Evolutionary conservation across 2,113 vertebrate species (phyloP), one percentile per base, ranked within the genome.

Genomic region (Ptychochromis oligacanthus): DNA sequence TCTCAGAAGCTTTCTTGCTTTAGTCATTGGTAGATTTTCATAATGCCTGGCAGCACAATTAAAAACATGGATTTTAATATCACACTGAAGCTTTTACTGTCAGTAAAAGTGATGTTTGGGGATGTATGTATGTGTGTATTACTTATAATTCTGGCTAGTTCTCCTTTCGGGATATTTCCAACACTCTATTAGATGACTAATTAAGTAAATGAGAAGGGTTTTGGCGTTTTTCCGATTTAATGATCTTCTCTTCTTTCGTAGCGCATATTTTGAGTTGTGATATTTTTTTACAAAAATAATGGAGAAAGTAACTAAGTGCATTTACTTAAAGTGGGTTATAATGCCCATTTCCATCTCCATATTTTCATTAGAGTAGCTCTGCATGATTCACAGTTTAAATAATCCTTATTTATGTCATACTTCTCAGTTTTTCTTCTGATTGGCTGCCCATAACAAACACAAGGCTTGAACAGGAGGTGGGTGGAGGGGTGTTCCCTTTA

Each of bases 1-100:
- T 82, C 81, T 91, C 64, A 82, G 72, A 88, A 18, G 87, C 83
- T 55, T 80, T 88, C 79, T 81, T 79, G 77, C 77, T 91, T 82
- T 70, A 80, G 87, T 87, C 67, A 77, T 84, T n/a, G 55, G 67
- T 79, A 67, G 65, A 72, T 85, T 91, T 82, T 79, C 54, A 90
- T 77, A 84, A 89, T 89, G 77, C 75, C 65, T 83, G 79, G 49
- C 75, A 81, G 55, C 49, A 58, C 5, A 26, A 81, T 82, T 85
- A 88, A 58, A 81, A 81, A 83, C 54, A 18, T 65, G 81, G 24
- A 81, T 82, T 64, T n/a, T 59, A 22, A 77, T 52, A 78, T 87
- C 54, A 82, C 54, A 57, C 10, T 67, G 43, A 86, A 76, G 49
- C 24, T 80, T 88, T 82, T 34, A 60, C 46, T 59, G 14, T 58